Conservation (phyloP, 2,113 vertebrate species). For the Zapornia atra region DNA sequence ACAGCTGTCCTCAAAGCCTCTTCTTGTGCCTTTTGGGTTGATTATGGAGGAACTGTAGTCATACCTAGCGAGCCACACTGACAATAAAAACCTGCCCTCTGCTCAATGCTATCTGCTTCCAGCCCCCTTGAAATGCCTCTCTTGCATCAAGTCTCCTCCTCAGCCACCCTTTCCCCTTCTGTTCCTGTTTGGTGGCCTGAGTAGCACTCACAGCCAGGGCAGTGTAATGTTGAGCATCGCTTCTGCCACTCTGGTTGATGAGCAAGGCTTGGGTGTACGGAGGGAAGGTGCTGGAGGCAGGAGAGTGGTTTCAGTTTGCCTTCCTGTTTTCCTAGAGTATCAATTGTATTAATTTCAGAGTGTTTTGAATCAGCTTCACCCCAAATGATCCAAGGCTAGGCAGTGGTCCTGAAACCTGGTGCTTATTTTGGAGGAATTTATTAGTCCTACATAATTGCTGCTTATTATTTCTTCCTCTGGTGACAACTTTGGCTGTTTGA, state of each 20-base stretch:
- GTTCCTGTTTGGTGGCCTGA: background rate
- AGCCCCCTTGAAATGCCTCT: background rate
- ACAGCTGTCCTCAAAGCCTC: background rate
- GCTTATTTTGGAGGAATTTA: background rate
- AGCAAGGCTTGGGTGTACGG: background rate
- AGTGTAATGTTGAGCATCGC: accelerated
- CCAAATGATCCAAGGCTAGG: background rate
- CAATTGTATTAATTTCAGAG: background rate
- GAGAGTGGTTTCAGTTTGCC: accelerated
- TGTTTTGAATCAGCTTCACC: background rate
- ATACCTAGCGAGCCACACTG: background rate
- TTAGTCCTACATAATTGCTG: background rate
- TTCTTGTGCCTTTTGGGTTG: background rate
- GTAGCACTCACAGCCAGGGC: background rate
- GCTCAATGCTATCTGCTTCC: background rate
- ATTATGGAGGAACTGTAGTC: background rate
- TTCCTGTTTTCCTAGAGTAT: background rate
- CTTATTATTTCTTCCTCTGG: background rate
- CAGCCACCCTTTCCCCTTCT: background rate
- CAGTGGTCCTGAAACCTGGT: background rate
- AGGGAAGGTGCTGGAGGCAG: background rate
- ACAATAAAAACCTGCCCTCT: background rate
- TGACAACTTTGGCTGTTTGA: background rate
- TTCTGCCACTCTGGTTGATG: background rate
- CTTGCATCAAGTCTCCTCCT: background rate